Evolutionary conservation across 1,140 invertebrate genomes (phyloP), one percentile per base, ranked within the genome.

Genomic region (Helicoverpa armigera): DNA sequence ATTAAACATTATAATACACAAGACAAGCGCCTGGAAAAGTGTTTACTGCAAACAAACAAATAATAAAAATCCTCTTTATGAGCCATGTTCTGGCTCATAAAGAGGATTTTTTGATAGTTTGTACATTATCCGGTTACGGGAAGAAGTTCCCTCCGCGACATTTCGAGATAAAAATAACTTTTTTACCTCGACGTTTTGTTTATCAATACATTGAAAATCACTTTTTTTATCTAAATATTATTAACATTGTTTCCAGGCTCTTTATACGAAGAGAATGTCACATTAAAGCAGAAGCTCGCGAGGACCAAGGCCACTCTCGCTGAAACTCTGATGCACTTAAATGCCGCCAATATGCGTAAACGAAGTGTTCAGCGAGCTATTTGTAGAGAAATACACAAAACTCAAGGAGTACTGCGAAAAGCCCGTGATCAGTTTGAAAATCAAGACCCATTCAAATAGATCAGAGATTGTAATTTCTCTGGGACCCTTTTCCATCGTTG

Each of bases 371-470:
- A 96, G 83, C 95, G 95, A 61, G 96, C 96, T 35, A 96, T 96
- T 84, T 96, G 96, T 86, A 94, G 95, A 58, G 96, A 97, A 89
- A 96, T 97, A 65, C 96, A 96, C 82, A 96, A 96, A 88, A 96
- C 96, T 14, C 96, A 96, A 75, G 95, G 95, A 74, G 96, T 97
- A 23, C 88, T 97, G n/a, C 94, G 96, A 16, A 95, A 96, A 88
- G 96, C 96, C 1, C 86, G 94, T 13, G 90, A 88, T 85, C 90
- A 92, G 35, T 85, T 94, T 75, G 89, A 93, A 89, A 86, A 84
- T 83, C 89, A 87, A 84, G 43, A 87, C 88, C 76, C 50, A 73
- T 63, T 18, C 88, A 86, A 83, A 60, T 86, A 61, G 14, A 31
- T 56, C 7, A 35, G 35, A 35, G 35, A 35, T 35, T 5, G 0